Evolutionary conservation across 2,888 invertebrate species (phyloP).

Genomic region (Clepsis dumicolana): DNA sequence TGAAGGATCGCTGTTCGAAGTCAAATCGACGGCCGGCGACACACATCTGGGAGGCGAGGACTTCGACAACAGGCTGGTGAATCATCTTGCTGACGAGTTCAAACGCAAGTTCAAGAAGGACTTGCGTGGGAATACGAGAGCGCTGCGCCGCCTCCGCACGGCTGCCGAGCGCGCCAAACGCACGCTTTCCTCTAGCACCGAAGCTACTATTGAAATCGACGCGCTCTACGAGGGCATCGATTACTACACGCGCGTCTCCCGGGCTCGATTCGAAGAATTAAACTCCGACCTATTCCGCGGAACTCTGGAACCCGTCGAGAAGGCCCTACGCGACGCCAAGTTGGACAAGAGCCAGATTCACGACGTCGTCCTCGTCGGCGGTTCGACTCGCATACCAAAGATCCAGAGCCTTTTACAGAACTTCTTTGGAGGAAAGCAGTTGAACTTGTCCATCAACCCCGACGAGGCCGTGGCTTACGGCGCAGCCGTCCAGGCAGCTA

Average conservation of each 20-base stretch:
- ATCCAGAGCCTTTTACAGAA: slow-evolving; percentile 89
- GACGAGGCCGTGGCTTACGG: slow-evolving; percentile 92
- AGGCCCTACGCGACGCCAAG: slow-evolving; percentile 90
- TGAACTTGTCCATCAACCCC: slow-evolving; percentile 90
- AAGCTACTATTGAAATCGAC: slow-evolving; percentile 89
- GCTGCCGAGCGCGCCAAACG: slow-evolving; percentile 90
- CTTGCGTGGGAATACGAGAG: slow-evolving; percentile 85
- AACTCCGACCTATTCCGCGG: slow-evolving; percentile 88
- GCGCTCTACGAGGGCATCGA: slow-evolving; percentile 89
- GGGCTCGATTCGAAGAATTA: slow-evolving; percentile 90
- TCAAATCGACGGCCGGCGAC: slow-evolving; percentile 91
- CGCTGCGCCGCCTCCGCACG: slow-evolving; percentile 88
- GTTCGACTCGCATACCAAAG: slow-evolving; percentile 91
- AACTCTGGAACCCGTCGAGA: slow-evolving; percentile 90
- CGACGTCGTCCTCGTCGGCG: slow-evolving; percentile 92
- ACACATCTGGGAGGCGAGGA: slow-evolving; percentile 92
- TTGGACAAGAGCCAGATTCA: slow-evolving; percentile 89
- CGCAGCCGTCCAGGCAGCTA: slow-evolving; percentile 89
- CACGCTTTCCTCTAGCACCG: slow-evolving; percentile 89
- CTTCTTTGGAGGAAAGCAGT: slow-evolving; percentile 88
- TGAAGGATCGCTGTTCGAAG: slow-evolving; percentile 90
- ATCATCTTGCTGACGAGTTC: slow-evolving; percentile 88
- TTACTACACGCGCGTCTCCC: slow-evolving; percentile 87
- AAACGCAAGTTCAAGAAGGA: slow-evolving; percentile 88
- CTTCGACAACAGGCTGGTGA: slow-evolving; percentile 85